These are phyloP conservation scores for Balaenoptera acutorostrata DNA, from an alignment of 2,113 vertebrate genomes.

Conservation along the genomic window DNA sequence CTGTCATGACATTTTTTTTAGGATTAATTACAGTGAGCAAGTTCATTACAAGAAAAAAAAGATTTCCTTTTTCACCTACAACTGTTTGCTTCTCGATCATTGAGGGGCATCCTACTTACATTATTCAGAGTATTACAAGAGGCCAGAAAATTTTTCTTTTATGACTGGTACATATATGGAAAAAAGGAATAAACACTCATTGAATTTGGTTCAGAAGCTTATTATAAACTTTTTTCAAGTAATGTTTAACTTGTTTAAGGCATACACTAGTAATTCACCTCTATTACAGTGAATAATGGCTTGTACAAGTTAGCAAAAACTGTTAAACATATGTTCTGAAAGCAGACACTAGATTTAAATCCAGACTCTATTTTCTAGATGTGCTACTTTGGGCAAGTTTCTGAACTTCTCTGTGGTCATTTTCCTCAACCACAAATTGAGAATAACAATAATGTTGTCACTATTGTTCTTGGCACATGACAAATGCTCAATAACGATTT, in stretches of 20 bases:
- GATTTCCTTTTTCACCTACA: not conserved
- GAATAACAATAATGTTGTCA: not conserved
- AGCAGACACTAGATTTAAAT: constrained; percentile 14
- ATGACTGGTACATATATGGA: not conserved
- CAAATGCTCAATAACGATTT: not conserved
- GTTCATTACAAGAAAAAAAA: not conserved
- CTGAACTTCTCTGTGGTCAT: not conserved
- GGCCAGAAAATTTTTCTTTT: not conserved
- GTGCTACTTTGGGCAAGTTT: not conserved
- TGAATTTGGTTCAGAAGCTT: not conserved
- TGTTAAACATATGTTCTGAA: not conserved
- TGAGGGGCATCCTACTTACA: not conserved
- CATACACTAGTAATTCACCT: not conserved
- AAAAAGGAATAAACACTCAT: not conserved
- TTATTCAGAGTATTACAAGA: not conserved
- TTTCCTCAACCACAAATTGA: constrained; percentile 5
- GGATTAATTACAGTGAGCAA: not conserved
- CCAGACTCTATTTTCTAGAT: not conserved
- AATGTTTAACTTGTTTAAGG: not conserved
- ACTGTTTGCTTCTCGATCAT: not conserved
- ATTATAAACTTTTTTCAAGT: not conserved
- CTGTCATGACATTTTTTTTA: not conserved
- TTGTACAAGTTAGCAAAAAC: not conserved
- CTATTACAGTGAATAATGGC: not conserved
- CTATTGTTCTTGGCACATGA: not conserved